phyloP scores from a whole-genome alignment of 2,888 invertebrate species.

The Laothoe populi region DNA sequence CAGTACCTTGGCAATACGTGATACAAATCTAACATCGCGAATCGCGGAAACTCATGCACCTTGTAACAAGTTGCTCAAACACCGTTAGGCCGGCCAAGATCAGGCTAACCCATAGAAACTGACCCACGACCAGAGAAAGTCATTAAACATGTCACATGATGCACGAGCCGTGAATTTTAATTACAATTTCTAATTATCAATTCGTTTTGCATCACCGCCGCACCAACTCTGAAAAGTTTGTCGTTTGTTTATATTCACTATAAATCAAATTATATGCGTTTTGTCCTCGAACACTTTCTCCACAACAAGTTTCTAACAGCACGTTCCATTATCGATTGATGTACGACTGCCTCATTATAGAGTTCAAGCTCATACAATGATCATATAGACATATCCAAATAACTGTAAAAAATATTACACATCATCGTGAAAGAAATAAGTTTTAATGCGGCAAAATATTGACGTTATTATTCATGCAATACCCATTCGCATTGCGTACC shows the following conservation, averaged over 20 bases:
- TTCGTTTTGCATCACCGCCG: slow-evolving; percentile 19
- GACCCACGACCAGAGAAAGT: slow-evolving; percentile 73
- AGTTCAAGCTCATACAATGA: neutral
- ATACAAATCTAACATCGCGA: slow-evolving; percentile 52
- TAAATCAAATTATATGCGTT: slow-evolving; percentile 18
- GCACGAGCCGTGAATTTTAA: slow-evolving; percentile 62
- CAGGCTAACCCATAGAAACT: slow-evolving; percentile 61
- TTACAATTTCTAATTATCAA: slow-evolving; percentile 44
- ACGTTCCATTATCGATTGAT: slow-evolving; percentile 1
- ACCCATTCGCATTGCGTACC: neutral
- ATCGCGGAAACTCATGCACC: slow-evolving; percentile 51
- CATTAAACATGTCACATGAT: slow-evolving; percentile 72
- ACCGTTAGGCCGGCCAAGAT: slow-evolving; percentile 59
- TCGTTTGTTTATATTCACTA: slow-evolving; percentile 23
- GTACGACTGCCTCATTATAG: neutral
- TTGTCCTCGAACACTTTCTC: slow-evolving; percentile 5
- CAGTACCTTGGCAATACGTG: slow-evolving; percentile 62
- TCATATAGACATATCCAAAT: neutral
- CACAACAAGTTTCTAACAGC: slow-evolving; percentile 3
- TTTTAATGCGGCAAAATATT: neutral
- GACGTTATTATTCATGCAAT: neutral
- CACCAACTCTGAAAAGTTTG: slow-evolving; percentile 17
- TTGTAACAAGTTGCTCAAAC: slow-evolving; percentile 40
- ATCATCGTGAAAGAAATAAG: neutral
- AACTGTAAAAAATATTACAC: neutral